Conservation (phyloP, 1,140 invertebrate genomes). For the Sycobia sp. region DNA sequence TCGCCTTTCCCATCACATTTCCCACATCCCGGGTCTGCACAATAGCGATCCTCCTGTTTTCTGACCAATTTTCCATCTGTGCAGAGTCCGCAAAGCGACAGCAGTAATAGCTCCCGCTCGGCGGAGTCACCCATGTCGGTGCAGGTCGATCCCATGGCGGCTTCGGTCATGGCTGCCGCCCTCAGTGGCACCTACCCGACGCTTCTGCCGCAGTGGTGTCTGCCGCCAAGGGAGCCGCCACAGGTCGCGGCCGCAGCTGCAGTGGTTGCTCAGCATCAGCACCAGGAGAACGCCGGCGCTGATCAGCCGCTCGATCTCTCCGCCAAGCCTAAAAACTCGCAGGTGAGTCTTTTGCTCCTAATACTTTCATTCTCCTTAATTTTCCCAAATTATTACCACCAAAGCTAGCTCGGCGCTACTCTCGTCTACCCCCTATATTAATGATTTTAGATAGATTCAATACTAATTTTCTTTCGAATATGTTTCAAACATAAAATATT, state of each 20-base stretch:
- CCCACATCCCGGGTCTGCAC: too few species aligned
- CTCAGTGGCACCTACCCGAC: conserved; percentile 64
- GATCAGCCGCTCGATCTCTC: conserved; percentile 82
- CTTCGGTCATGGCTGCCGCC: conserved; percentile 68
- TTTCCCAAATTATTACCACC: too few species aligned
- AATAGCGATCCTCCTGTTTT: too few species aligned
- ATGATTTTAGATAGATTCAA: too few species aligned
- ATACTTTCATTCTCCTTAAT: too few species aligned
- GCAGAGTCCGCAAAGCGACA: conserved; percentile 62
- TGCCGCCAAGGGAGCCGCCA: conserved; percentile 59
- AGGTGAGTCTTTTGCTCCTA: conserved; percentile 48
- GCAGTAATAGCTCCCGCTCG: conserved; percentile 61
- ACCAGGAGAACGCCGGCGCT: conserved; percentile 47
- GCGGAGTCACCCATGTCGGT: conserved; percentile 62
- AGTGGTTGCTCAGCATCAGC: conserved; percentile 45
- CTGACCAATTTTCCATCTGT: too few species aligned
- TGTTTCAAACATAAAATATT: too few species aligned
- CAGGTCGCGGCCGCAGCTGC: conserved; percentile 58
- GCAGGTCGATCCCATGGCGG: conserved; percentile 66
- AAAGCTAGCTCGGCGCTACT: too few species aligned
- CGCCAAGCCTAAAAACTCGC: conserved; percentile 67
- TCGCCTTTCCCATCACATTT: too few species aligned
- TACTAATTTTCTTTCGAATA: too few species aligned
- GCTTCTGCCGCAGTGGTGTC: conserved; percentile 65
- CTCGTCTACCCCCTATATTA: too few species aligned